A percentile compares a stretch with the other conserved stretches of the same genome.
phyloP scores from a whole-genome alignment of 2,888 invertebrate species.

The Melitaea athalia region DNA sequence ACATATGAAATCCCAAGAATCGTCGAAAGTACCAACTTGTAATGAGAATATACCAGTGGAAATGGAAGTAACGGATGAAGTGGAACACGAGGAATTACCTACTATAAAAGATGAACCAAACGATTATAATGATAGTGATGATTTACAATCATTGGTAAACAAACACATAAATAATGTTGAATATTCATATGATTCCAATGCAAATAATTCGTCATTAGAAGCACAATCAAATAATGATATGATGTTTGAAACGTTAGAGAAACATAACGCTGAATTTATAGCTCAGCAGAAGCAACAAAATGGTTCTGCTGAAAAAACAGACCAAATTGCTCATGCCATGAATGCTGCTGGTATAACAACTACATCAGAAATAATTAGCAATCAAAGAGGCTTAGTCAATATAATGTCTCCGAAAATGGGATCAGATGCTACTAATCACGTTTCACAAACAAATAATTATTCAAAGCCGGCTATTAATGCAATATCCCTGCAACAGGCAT shows the following conservation, averaged over 20 bases:
- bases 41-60: conserved; percentile 57
- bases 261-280: conserved; percentile 35
- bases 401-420: conserved; percentile 78
- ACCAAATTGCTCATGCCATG: conserved; percentile 76
- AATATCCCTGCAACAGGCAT: conserved; percentile 73
- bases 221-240: conserved; percentile 37
- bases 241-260: conserved; percentile 39
- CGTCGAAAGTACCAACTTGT: conserved; percentile 44
- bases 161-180: conserved; percentile 49
- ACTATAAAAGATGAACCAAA: conserved; percentile 50
- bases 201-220: conserved; percentile 37
- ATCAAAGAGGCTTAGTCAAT: conserved; percentile 68
- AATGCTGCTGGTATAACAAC: conserved; percentile 73
- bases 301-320: conserved; percentile 58
- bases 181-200: conserved; percentile 47
- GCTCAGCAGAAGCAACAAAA: conserved; percentile 49
- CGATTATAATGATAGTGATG: conserved; percentile 48
- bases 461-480: conserved; percentile 70
- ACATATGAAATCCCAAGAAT: conserved; percentile 52
- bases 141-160: conserved; percentile 44
- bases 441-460: conserved; percentile 54
- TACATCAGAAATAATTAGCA: conserved; percentile 50
- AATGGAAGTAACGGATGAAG: conserved; percentile 47
- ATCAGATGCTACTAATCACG: conserved; percentile 54
- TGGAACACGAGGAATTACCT: conserved; percentile 60